Evolutionary conservation across 2,113 vertebrate genomes (phyloP).

Genomic region (Cyphomyrus discorhynchus): DNA sequence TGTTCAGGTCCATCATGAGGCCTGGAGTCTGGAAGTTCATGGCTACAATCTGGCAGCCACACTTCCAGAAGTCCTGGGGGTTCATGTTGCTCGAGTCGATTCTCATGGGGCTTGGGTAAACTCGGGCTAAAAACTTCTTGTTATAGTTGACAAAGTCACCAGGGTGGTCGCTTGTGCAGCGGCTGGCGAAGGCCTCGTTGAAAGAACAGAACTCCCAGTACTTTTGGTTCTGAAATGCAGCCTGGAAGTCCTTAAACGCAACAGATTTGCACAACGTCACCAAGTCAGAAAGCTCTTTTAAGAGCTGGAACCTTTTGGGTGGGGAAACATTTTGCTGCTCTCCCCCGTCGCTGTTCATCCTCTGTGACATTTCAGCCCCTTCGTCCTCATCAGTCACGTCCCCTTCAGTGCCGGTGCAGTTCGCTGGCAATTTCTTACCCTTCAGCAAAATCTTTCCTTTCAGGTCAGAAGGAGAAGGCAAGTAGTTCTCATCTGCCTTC

Average conservation of each 20-base stretch:
- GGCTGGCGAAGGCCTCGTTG: slow-evolving; percentile 77
- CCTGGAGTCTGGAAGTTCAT: slow-evolving; percentile 93
- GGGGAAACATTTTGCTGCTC: slow-evolving; percentile 57
- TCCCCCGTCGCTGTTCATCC: slow-evolving; percentile 54
- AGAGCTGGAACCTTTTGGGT: slow-evolving; percentile 70
- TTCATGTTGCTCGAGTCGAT: slow-evolving; percentile 94
- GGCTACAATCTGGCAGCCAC: slow-evolving; percentile 86
- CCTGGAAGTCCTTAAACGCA: slow-evolving; percentile 76
- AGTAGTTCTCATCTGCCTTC: slow-evolving; percentile 64
- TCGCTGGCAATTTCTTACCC: slow-evolving; percentile 72
- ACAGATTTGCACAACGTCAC: slow-evolving; percentile 81
- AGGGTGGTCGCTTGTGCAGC: slow-evolving; percentile 72
- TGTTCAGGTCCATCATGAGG: slow-evolving; percentile 91
- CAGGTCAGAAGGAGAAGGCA: slow-evolving; percentile 76
- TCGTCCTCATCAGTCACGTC: slow-evolving; percentile 83
- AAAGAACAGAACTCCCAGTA: slow-evolving; percentile 87
- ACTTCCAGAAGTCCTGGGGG: slow-evolving; percentile 93
- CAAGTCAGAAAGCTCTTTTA: slow-evolving; percentile 79
- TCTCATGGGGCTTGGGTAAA: slow-evolving; percentile 82
- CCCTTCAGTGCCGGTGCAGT: slow-evolving; percentile 64
- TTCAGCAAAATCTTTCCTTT: slow-evolving; percentile 80
- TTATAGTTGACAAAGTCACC: slow-evolving; percentile 90
- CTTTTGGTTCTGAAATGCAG: slow-evolving; percentile 75
- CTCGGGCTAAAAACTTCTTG: slow-evolving; percentile 80
- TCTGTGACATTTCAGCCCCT: slow-evolving; percentile 78